Base-by-base conservation (phyloP, 2,797 vertebrate species). In the Paratrypauchen microcephalus region DNA sequence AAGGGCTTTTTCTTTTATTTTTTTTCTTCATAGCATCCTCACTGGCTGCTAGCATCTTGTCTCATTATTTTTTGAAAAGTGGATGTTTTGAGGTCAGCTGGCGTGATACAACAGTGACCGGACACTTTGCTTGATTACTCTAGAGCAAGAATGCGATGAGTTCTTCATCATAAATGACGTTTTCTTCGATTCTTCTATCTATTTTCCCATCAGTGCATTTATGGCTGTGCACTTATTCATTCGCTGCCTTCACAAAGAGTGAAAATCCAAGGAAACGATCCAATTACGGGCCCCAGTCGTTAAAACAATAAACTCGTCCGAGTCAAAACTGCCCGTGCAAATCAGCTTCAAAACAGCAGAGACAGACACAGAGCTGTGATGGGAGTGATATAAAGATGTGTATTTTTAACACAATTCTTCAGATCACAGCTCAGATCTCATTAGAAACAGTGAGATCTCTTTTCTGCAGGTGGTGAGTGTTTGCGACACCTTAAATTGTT, bases 61-160 rank as follows among this genome's bases (percentile, higher is more conserved):
- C 78, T 87, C 82, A 87, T 89, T 90, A 87, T 87, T 88, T 83
- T 77, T 78, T 72, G 52, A 74, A 80, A 79, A 84, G 77, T 77
- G 56, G 69, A 75, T 80, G 80, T 82, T 86, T 87, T 85, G 78
- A 86, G 85, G 85, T 84, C 83, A 86, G 80, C 71, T 72, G 64
- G 73, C 72, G 65, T 71, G 32, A 68, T 74, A 83, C 71, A 64
- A 75, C 77, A 83, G 82, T 70, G 79, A 71, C 66, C 47, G 13
- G 26, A 70, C 73, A 78, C 70, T 60, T 45, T 41, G 23, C 47
- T 73, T 70, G 74, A 83, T 88, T 76, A 79, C 60, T 72, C 62
- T 39, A 3, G 58, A 65, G 75, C 82, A 79, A 79, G 23, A 16
- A 66, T 79, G 81, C 78, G 79, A 76, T 78, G 67, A 73, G 61